Conservation (phyloP, 2,888 invertebrate species). For the Muscina levida region DNA sequence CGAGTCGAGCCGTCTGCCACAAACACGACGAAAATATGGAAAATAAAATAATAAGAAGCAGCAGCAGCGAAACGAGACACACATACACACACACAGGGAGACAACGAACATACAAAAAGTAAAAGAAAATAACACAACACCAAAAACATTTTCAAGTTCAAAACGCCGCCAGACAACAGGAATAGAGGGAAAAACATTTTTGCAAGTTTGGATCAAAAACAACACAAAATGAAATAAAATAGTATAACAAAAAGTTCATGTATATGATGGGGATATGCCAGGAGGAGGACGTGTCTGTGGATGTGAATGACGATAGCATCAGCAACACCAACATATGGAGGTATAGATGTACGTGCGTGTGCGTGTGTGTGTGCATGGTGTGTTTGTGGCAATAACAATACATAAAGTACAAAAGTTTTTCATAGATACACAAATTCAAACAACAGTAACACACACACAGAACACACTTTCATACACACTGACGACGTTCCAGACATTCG, state of each 20-base stretch:
- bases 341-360: conserved; percentile 2
- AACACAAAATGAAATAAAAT: background rate
- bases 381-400: background rate
- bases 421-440: conserved; percentile 22
- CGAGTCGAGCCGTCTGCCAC: no score
- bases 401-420: conserved; percentile 9
- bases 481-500: no score
- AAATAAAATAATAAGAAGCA: no score
- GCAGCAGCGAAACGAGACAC: no score
- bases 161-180: conserved; percentile 64
- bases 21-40: no score
- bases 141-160: conserved; percentile 67
- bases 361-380: background rate
- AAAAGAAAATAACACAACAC: no score
- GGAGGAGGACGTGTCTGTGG: background rate
- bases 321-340: no score
- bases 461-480: background rate
- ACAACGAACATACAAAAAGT: no score
- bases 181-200: conserved; percentile 38
- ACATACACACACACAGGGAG: no score
- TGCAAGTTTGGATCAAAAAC: background rate
- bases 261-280: no score
- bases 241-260: no score
- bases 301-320: conserved; percentile 25
- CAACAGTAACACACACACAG: background rate